Evolutionary conservation across 2,113 vertebrate species (phyloP).

Genomic region (Todiramphus saurophagus): DNA sequence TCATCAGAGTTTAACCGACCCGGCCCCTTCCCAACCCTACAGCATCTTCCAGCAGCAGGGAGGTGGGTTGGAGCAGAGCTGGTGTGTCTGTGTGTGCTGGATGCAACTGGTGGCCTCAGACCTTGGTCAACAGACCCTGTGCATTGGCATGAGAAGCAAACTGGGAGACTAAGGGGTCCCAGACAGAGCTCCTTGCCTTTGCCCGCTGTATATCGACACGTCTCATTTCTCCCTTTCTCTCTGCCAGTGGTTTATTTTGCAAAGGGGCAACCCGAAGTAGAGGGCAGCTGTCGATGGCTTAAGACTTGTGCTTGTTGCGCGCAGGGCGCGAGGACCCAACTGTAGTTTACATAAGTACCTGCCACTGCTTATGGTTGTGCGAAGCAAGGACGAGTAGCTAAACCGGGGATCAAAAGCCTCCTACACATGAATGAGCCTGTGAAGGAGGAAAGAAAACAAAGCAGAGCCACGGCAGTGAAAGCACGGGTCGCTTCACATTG

Average conservation of each 20-base stretch:
- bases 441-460: constrained; percentile 45
- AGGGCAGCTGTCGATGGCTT: not conserved
- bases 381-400: constrained; percentile 68
- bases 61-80: not conserved
- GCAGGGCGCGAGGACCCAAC: not conserved
- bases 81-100: too few species aligned
- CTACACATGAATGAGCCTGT: constrained; percentile 68
- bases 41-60: not conserved
- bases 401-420: constrained; percentile 72
- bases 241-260: not conserved
- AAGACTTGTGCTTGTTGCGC: not conserved
- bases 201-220: not conserved
- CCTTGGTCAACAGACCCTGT: too few species aligned
- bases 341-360: constrained; percentile 63
- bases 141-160: not conserved
- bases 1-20: not conserved
- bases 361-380: constrained; percentile 59
- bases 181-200: not conserved
- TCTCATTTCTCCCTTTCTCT: not conserved
- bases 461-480: constrained; percentile 37
- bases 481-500: constrained; percentile 68
- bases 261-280: not conserved
- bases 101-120: not conserved
- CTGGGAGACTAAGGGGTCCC: not conserved
- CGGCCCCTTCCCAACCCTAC: rapidly evolving